A percentile compares a stretch with the other conserved stretches of the same genome.
phyloP scores from a whole-genome alignment of 23 tunicate genomes.

The Trididemnum miniatum region DNA sequence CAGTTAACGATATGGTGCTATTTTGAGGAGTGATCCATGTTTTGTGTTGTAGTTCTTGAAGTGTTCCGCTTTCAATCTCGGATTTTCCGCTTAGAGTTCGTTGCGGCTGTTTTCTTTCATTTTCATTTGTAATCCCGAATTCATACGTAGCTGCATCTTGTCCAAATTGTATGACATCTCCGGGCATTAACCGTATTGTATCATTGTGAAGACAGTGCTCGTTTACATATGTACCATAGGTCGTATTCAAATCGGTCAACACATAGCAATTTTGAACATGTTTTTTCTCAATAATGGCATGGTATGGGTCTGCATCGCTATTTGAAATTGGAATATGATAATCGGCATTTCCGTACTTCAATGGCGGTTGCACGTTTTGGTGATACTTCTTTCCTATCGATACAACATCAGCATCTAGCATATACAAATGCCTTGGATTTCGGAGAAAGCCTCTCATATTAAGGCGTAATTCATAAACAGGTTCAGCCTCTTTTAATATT shows the following conservation, averaged over 20 bases:
- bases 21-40: neutral
- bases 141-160: conserved; percentile 65
- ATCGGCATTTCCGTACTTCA: conserved; percentile 17
- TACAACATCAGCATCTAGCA: conserved; percentile 47
- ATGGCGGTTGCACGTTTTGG: neutral
- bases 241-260: conserved; percentile 57
- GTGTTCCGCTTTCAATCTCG: neutral
- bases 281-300: conserved; percentile 62
- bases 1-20: neutral
- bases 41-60: neutral
- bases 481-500: too few species aligned
- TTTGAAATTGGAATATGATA: conserved; percentile 43
- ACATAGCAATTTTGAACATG: conserved; percentile 57
- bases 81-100: neutral
- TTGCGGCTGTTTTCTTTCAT: neutral
- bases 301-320: conserved; percentile 48
- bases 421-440: conserved; percentile 39
- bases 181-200: conserved; percentile 48
- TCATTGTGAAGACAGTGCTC: conserved; percentile 64
- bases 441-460: conserved; percentile 44
- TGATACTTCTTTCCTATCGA: conserved; percentile 32
- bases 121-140: conserved; percentile 19
- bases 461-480: too few species aligned
- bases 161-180: conserved; percentile 77
- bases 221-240: conserved; percentile 75